These are phyloP conservation scores for Dicyrtomina minuta DNA, from an alignment of 2,888 invertebrate species.

Conservation along the genomic window DNA sequence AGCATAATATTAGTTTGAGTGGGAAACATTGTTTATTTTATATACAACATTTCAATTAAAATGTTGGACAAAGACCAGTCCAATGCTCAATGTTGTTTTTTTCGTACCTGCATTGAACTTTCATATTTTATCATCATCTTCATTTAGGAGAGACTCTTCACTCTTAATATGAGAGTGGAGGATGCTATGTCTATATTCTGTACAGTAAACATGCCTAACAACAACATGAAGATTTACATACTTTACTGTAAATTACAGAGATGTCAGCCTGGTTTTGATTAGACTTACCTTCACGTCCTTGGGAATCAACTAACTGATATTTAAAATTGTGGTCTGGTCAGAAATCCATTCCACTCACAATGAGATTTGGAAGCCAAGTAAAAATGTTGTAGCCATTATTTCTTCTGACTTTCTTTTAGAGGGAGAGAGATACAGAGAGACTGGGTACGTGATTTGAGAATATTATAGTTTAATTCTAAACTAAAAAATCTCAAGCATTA, in stretches of 20 bases:
- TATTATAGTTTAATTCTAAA: constrained; percentile 16
- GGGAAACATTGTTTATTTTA: constrained; percentile 8
- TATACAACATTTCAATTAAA: constrained; percentile 15
- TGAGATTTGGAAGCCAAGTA: not conserved
- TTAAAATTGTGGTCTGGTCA: not conserved
- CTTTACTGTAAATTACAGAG: too few species aligned
- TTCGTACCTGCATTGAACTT: too few species aligned
- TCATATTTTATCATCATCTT: too few species aligned
- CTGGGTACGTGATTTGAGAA: constrained; percentile 7
- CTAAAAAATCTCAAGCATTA: too few species aligned
- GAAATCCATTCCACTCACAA: too few species aligned
- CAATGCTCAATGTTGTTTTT: too few species aligned
- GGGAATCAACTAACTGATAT: constrained; percentile 11
- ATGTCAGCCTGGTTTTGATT: too few species aligned
- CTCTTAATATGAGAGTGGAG: too few species aligned
- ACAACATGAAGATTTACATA: too few species aligned
- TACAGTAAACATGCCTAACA: too few species aligned
- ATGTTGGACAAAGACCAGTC: not conserved
- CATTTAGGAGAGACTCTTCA: too few species aligned
- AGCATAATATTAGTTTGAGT: not conserved
- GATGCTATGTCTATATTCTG: too few species aligned
- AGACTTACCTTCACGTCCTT: constrained; percentile 20
- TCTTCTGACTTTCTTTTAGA: constrained; percentile 1
- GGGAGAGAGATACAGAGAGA: not conserved
- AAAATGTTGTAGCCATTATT: not conserved